Evolutionary conservation across 2,797 vertebrate species (phyloP), one percentile per base, ranked within the genome.

Genomic region (Cygnus olor): DNA sequence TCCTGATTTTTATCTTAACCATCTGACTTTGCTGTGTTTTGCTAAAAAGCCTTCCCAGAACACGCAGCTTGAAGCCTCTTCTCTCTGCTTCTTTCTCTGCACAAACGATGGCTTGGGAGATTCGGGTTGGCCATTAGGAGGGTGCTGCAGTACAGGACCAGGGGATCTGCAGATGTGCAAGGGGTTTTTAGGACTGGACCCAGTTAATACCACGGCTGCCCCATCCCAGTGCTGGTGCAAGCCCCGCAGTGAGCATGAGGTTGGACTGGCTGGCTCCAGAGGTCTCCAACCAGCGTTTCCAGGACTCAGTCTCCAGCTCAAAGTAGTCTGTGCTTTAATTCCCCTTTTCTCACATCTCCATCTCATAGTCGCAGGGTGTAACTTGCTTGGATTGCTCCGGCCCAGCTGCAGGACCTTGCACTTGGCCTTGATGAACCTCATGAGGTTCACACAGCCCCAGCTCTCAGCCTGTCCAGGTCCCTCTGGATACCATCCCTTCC

Each of bases 11-110:
- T 7, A 70, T 69, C 73, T 61, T 78, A 79, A 20, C 77, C 63
- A 20, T 19, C 25, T 54, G 20, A 10, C 19, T 78, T 61, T n/a
- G 56, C 34, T 24, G 38, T 20, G n/a, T 53, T 78, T 49, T 73
- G 30, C 76, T 63, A 74, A n/a, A 93, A 90, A 83, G 61, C 53
- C 28, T 34, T 69, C 84, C n/a, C n/a, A 47, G 44, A 38, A 49
- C 22, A 70, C 3, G 0, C 30, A 44, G 65, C 22, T 36, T 47
- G 70, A 78, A 45, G 80, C 44, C 25, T 64, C 71, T 68, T 72
- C 54, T 63, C 61, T 40, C 74, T 81, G 30, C 64, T 80, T 57
- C 49, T 58, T 64, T 54, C 66, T 40, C 60, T 44, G 72, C 65
- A 54, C 34, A 24, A 63, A 45, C 2, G 6, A 45, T 16, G 56